Base-by-base conservation (phyloP, 2,888 invertebrate species). In the Drosophila kanekoi region DNA sequence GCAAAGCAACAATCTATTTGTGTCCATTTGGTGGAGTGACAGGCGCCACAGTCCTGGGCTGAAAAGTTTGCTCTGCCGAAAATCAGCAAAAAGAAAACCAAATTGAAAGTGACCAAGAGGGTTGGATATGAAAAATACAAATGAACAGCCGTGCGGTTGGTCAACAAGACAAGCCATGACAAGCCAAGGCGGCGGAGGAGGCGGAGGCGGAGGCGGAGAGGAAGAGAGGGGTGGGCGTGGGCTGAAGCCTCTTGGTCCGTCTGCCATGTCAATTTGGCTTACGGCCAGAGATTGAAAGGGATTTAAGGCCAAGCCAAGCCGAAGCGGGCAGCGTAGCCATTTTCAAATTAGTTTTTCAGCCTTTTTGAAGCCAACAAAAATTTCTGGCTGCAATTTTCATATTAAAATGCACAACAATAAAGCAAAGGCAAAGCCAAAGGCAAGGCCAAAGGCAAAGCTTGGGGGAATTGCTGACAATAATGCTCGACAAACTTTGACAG, bases 21-120 rank as follows among this genome's bases (percentile, higher is more conserved):
- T 90, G 90, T 91, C 90, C 90, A 90, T 90, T 91, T 91, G 91
- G 89, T 89, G 78, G 79, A 87, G 89, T 81, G 75, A 79, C 84
- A 78, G 74, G 60, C 60, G 56, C 65, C 58, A 52, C 67, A 63
- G 54, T 49, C 56, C 61, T 48, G 52, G 74, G 61, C 54, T 69
- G 56, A 76, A 71, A 79, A 72, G 63, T 83, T 77, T 65, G 2
- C 57, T 77, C 54, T 77, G 71, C 60, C 71, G 45, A 72, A 85
- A 82, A 74, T 79, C 79, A 57, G 56, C 70, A 76, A 79, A 72
- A 77, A 76, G 75, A 80, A 80, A 82, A 60, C 51, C 78, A 87
- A 89, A 89, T 89, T 89, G 89, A 77, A 88, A 81, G 64, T 86
- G 88, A 89, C 89, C 82, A 70, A 70, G 68, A 68, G 86, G 62